Evolutionary conservation across 2,797 vertebrate species (phyloP).

Genomic region (Hozukius guyotensis): DNA sequence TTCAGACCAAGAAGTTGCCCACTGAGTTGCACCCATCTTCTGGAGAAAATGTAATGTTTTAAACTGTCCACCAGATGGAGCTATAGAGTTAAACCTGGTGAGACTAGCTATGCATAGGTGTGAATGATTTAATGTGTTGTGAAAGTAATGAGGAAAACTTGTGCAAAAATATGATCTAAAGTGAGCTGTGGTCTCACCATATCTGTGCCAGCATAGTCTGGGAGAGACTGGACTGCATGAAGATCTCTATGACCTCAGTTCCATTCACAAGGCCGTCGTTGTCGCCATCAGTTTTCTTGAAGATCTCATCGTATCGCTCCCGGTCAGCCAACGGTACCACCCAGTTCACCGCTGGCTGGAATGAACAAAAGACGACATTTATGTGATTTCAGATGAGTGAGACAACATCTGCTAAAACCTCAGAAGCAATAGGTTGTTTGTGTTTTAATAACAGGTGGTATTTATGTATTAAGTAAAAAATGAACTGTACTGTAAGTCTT

Average conservation of each 20-base stretch:
- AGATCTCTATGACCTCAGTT: constrained; percentile 96
- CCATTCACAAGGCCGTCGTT: constrained; percentile 92
- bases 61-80: constrained; percentile 26
- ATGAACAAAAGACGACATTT: neutral
- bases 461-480: neutral
- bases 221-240: constrained; percentile 94
- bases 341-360: constrained; percentile 85
- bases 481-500: neutral
- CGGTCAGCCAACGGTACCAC: constrained; percentile 92
- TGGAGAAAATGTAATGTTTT: neutral
- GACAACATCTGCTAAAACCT: neutral
- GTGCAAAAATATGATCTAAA: neutral
- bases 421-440: neutral
- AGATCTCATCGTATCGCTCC: constrained; percentile 91
- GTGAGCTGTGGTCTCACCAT: constrained; percentile 84
- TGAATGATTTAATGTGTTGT: neutral
- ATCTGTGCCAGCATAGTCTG: constrained; percentile 95
- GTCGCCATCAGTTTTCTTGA: constrained; percentile 91
- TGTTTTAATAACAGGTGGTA: neutral
- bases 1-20: too few relatives aligned
- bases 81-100: neutral
- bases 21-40: neutral
- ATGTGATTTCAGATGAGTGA: neutral
- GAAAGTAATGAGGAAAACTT: neutral
- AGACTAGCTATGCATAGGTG: neutral